Percentiles rank a stretch among this genome's conserved stretches.
phyloP scores from a whole-genome alignment of 2,888 invertebrate species.

The Athrips mouffetella region DNA sequence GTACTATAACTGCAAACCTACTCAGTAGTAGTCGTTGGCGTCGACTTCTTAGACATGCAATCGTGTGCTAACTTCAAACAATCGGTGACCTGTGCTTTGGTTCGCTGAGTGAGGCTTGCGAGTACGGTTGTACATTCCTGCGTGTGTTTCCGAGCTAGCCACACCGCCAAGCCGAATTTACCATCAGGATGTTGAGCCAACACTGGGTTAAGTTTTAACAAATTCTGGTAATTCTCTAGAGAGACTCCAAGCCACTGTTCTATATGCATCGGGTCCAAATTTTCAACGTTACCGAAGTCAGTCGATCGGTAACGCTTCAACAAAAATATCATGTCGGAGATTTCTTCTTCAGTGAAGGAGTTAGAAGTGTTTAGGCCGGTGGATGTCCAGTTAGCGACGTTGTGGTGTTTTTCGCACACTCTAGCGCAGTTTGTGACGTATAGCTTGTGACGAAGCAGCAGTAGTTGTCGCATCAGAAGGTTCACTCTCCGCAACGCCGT shows the following conservation, averaged over 20 bases:
- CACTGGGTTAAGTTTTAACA: not conserved
- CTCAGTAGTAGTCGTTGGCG: not conserved
- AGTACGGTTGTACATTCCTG: not conserved
- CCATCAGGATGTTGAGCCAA: not conserved
- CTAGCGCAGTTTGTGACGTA: not conserved
- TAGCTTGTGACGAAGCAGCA: not conserved
- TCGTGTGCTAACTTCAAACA: not conserved
- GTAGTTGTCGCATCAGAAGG: not conserved
- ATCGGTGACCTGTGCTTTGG: not conserved
- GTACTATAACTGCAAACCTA: not conserved
- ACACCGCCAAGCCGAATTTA: not conserved
- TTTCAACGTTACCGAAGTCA: not conserved
- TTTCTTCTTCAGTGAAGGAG: not conserved
- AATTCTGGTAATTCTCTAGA: not conserved
- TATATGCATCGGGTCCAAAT: not conserved
- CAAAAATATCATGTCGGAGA: constrained; percentile 9
- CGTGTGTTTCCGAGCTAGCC: not conserved
- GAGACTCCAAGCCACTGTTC: not conserved
- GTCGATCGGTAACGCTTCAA: not conserved
- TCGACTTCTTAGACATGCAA: not conserved
- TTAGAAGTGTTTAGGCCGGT: not conserved
- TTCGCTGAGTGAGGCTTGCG: not conserved
- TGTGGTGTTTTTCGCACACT: not conserved
- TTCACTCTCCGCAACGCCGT: too few species aligned
- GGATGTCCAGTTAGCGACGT: not conserved